Evolutionary conservation across 2,888 invertebrate genomes (phyloP).

Genomic region (Schizotus pectinicornis): DNA sequence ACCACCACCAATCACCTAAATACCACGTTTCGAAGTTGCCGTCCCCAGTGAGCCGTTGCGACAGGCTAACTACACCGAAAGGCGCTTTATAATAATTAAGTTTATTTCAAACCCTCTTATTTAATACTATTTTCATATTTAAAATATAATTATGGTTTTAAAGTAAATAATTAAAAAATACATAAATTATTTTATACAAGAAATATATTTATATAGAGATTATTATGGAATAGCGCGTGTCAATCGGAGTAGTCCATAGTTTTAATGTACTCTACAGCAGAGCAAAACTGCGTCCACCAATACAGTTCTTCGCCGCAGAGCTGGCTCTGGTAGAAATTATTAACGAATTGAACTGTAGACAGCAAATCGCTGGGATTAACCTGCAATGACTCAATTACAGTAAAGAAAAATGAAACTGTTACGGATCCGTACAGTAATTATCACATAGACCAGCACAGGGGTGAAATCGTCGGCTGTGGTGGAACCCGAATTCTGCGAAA

Average conservation of each 20-base stretch:
- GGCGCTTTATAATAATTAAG: background rate
- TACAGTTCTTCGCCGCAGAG: conserved; percentile 92
- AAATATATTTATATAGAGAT: conserved; percentile 36
- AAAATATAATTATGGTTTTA: conserved; percentile 47
- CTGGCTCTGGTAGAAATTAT: conserved; percentile 85
- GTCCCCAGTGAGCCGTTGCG: no score
- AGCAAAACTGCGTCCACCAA: conserved; percentile 98
- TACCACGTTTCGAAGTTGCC: no score
- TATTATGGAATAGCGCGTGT: conserved; percentile 38
- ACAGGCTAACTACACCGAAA: no score
- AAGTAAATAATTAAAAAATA: conserved; percentile 47
- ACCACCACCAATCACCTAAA: no score
- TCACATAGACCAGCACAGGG: conserved; percentile 94
- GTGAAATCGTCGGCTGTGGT: conserved; percentile 95
- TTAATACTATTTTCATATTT: conserved; percentile 35
- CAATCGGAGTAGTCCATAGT: conserved; percentile 84
- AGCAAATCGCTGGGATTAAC: conserved; percentile 93
- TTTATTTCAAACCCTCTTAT: conserved; percentile 28
- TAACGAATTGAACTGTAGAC: conserved; percentile 95
- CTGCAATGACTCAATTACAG: conserved; percentile 58
- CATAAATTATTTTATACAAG: conserved; percentile 46
- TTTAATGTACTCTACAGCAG: conserved; percentile 97
- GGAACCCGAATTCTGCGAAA: conserved; percentile 77
- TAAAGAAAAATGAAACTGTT: no score
- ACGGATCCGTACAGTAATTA: conserved; percentile 76